Conservation (phyloP, 2,888 invertebrate genomes). For the Hypomecis punctinalis region DNA sequence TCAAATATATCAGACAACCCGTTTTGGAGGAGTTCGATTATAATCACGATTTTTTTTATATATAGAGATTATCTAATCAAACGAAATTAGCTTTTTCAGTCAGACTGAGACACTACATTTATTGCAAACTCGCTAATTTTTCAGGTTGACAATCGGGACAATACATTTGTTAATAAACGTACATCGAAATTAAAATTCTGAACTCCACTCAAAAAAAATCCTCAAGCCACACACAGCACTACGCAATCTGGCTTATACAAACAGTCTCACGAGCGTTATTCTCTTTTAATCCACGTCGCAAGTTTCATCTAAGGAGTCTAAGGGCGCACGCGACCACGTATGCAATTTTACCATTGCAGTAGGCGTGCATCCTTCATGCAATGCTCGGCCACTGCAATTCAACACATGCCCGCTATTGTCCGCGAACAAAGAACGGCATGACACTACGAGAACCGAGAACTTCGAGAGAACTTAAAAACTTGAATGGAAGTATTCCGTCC, state of each 20-base stretch:
- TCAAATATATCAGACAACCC: too few relatives aligned
- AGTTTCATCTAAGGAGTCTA: conserved; percentile 5
- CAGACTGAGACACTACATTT: too few relatives aligned
- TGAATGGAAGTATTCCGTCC: conserved; percentile 73
- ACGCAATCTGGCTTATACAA: conserved; percentile 9
- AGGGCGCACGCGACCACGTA: conserved; percentile 29
- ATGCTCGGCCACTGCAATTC: conserved; percentile 70
- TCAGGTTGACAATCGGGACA: too few relatives aligned
- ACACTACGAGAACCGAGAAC: conserved; percentile 71
- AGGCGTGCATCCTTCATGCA: conserved; percentile 48
- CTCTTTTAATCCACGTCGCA: conserved; percentile 18
- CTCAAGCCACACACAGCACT: not conserved
- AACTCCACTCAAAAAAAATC: not conserved
- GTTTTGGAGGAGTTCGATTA: too few relatives aligned
- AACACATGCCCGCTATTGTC: conserved; percentile 77
- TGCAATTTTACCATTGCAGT: conserved; percentile 34
- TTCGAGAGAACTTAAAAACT: conserved; percentile 76
- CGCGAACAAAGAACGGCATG: conserved; percentile 72
- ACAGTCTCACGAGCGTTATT: conserved; percentile 23
- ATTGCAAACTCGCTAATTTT: too few relatives aligned
- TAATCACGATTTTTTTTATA: too few relatives aligned
- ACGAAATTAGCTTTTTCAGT: too few relatives aligned
- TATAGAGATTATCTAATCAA: too few relatives aligned
- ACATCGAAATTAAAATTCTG: too few relatives aligned
- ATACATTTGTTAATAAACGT: too few relatives aligned